Evolutionary conservation across 2,888 invertebrate species (phyloP), one percentile per base, ranked within the genome.

Genomic region (Petrolisthes cinctipes): DNA sequence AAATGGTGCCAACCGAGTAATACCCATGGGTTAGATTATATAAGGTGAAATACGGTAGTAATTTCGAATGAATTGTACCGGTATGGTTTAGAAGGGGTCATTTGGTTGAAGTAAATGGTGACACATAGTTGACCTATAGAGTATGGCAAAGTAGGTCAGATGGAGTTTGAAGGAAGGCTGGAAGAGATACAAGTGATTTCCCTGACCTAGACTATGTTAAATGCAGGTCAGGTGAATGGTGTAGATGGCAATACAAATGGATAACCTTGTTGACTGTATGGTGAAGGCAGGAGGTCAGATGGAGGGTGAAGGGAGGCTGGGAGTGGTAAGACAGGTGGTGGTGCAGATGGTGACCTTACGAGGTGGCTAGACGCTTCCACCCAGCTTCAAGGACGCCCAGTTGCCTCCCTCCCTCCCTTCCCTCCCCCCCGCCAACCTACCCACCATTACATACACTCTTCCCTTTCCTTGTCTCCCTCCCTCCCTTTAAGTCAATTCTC

Each of bases 281-380:
- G 37, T 17, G 61, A 17, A 17, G 61, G 9, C 11, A 61, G 61
- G 61, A 17, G 9, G 61, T 9, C 61, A 11, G 61, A 61, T 61
- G 61, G 61, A 61, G 9, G 61, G 61, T 61, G 61, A 61, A 11
- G 61, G 61, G 61, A 61, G 9, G 61, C 9, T 61, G 61, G 61
- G 61, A 17, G 61, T 61, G 61, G 61, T 17, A 11, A 61, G 61
- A 61, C 11, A 61, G 61, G 17, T 11, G 61, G 61, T 61, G 61
- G 61, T 61, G 61, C 61, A 61, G 61, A 61, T 61, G 61, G 61
- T 61, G 61, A 61, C 61, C 61, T 61, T 61, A 61, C 61, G 61
- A 61, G 61, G 11, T 61, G 61, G 61, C 61, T 61, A 61, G 61
- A 61, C 61, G 61, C 61, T 61, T 61, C 61, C 61, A 61, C 61